These are phyloP conservation scores for Synanthedon myopaeformis DNA, from an alignment of 2,888 invertebrate species.

Conservation along the genomic window DNA sequence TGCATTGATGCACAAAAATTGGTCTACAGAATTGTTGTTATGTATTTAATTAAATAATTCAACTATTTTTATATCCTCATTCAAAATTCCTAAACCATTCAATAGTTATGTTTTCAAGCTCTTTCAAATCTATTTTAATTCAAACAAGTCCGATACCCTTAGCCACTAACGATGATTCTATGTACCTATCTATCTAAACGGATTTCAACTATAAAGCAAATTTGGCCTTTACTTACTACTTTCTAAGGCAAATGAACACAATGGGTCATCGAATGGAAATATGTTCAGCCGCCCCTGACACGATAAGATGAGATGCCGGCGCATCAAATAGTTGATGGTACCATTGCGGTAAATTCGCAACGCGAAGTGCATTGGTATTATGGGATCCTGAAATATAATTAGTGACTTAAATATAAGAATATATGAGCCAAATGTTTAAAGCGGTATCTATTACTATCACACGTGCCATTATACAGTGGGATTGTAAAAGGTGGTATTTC, in stretches of 20 bases:
- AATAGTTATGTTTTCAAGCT: too few relatives aligned
- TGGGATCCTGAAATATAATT: constrained; percentile 75
- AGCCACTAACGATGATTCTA: too few relatives aligned
- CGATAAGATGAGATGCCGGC: constrained; percentile 91
- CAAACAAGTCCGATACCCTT: too few relatives aligned
- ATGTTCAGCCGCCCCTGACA: constrained; percentile 95
- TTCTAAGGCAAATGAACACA: constrained; percentile 96
- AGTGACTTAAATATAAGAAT: constrained; percentile 2
- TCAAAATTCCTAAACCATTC: too few relatives aligned
- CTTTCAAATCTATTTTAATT: too few relatives aligned
- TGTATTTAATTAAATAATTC: too few relatives aligned
- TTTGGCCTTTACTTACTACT: constrained; percentile 83
- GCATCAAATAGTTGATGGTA: constrained; percentile 93
- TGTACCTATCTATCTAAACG: too few relatives aligned
- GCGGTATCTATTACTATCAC: not conserved
- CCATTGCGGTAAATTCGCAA: constrained; percentile 93
- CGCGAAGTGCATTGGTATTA: constrained; percentile 93
- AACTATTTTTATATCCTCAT: too few relatives aligned
- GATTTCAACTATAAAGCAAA: not conserved
- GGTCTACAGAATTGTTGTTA: too few relatives aligned
- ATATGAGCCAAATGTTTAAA: not conserved
- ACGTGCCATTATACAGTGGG: not conserved
- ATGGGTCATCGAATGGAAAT: constrained; percentile 95
- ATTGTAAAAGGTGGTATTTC: not conserved
- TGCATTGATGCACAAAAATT: too few relatives aligned